Conservation (phyloP, 2,797 vertebrate species). For the Carapus acus region DNA sequence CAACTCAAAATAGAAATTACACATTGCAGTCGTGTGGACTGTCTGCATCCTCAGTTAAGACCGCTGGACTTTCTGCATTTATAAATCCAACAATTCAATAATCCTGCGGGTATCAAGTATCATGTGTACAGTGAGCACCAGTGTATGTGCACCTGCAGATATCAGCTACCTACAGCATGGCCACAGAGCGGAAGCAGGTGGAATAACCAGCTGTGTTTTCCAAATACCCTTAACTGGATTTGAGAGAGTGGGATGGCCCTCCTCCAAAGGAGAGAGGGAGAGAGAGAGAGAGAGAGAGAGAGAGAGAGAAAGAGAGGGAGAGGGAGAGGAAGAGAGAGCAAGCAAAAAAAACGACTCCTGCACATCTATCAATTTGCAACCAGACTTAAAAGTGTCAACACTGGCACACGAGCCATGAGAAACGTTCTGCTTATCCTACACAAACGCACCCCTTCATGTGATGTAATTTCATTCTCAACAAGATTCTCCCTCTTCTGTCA, state of each 20-base stretch:
- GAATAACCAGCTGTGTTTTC: slow-evolving; percentile 64
- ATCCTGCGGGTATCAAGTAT: slow-evolving; percentile 41
- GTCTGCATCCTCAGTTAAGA: slow-evolving; percentile 3
- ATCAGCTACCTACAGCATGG: slow-evolving; percentile 33
- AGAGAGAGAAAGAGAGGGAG: no score
- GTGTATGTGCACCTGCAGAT: slow-evolving; percentile 45
- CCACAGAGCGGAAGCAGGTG: slow-evolving; percentile 50
- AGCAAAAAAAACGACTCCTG: slow-evolving; percentile 42
- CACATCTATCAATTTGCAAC: slow-evolving; percentile 82
- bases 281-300: no score
- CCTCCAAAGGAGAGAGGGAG: slow-evolving; percentile 54
- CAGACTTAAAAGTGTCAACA: slow-evolving; percentile 74
- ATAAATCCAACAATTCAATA: slow-evolving; percentile 36
- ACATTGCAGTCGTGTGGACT: not conserved
- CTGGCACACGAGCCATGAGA: slow-evolving; percentile 63
- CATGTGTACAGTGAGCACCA: slow-evolving; percentile 8
- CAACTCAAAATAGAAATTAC: no score
- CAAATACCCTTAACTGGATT: slow-evolving; percentile 74
- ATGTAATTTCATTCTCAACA: slow-evolving; percentile 77
- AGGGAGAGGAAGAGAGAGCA: slow-evolving; percentile 5
- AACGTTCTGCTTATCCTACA: slow-evolving; percentile 72
- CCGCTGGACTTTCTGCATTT: slow-evolving; percentile 1
- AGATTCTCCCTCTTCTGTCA: slow-evolving; percentile 70
- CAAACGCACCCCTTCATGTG: slow-evolving; percentile 71
- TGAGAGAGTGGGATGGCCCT: slow-evolving; percentile 60